Conservation (phyloP, 2,888 invertebrate species). For the Omphaloscelis lunosa region DNA sequence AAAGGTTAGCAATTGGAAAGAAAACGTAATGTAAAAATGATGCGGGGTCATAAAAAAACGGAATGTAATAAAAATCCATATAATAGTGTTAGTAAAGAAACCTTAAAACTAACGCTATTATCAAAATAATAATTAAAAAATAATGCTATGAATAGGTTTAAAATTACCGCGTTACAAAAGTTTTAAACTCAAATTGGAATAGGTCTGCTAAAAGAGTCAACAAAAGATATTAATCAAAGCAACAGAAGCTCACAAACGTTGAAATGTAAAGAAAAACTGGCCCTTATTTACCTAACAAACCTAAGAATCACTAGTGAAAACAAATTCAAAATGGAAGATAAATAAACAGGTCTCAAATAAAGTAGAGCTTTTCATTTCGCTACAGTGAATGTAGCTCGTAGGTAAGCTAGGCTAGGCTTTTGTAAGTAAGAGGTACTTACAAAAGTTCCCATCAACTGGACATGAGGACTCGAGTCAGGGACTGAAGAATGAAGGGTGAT, state of each 20-base stretch:
- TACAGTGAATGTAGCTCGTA: slow-evolving; percentile 29
- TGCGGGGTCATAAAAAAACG: not conserved
- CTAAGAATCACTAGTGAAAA: slow-evolving; percentile 31
- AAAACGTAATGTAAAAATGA: not conserved
- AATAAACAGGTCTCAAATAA: slow-evolving; percentile 48
- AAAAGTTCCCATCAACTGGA: slow-evolving; percentile 73
- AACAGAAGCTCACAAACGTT: not conserved
- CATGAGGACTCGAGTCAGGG: slow-evolving; percentile 50
- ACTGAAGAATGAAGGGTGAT: slow-evolving; percentile 14
- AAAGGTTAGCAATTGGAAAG: not conserved
- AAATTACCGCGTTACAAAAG: not conserved
- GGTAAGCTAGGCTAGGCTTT: not conserved
- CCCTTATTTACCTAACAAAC: slow-evolving; percentile 10
- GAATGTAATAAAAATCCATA: not conserved
- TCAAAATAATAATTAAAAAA: not conserved
- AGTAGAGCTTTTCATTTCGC: slow-evolving; percentile 61
- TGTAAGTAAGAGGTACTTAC: slow-evolving; percentile 49
- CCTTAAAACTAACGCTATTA: not conserved
- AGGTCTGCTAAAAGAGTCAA: not conserved
- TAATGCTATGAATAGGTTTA: not conserved
- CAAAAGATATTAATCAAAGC: not conserved
- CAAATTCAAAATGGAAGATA: slow-evolving; percentile 52
- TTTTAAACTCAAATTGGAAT: not conserved
- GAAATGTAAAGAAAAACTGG: not conserved
- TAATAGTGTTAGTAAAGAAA: not conserved